phyloP scores from a whole-genome alignment of 1,140 invertebrate species.

The Caenorhabditis brenneri region DNA sequence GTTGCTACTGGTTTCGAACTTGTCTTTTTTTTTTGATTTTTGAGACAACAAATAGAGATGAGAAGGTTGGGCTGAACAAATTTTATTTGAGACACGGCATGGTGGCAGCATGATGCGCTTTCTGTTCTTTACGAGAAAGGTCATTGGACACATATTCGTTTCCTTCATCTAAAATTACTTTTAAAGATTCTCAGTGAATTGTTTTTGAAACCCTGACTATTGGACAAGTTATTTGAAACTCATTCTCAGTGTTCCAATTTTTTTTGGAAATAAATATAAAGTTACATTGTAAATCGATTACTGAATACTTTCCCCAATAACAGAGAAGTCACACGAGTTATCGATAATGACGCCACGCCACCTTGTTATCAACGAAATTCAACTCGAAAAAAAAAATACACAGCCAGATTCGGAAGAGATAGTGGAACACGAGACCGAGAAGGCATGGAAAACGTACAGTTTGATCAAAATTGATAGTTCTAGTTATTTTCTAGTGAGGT shows the following conservation, averaged over 20 bases:
- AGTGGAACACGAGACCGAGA: not conserved
- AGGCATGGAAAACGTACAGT: not conserved
- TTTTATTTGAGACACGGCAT: not conserved
- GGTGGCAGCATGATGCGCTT: not conserved
- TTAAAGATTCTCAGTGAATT: no score
- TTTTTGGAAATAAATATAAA: no score
- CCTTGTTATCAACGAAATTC: not conserved
- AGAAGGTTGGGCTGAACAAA: not conserved
- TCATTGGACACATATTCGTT: no score
- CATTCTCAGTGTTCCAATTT: no score
- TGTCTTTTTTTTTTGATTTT: not conserved
- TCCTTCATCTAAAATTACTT: no score
- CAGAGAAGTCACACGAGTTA: constrained; percentile 5
- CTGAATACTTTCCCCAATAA: not conserved
- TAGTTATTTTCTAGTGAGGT: no score
- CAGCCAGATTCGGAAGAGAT: not conserved
- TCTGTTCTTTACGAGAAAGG: not conserved
- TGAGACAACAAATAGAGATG: not conserved
- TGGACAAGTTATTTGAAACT: no score
- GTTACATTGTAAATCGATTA: not conserved
- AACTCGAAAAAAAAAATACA: not conserved
- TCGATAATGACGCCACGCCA: not conserved
- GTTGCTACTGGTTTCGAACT: constrained; percentile 25
- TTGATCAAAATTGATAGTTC: no score
- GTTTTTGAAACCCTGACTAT: no score